Percentiles rank a stretch among this genome's conserved stretches.
phyloP scores from a whole-genome alignment of 2,113 vertebrate species.

The Chloroceryle aenea region DNA sequence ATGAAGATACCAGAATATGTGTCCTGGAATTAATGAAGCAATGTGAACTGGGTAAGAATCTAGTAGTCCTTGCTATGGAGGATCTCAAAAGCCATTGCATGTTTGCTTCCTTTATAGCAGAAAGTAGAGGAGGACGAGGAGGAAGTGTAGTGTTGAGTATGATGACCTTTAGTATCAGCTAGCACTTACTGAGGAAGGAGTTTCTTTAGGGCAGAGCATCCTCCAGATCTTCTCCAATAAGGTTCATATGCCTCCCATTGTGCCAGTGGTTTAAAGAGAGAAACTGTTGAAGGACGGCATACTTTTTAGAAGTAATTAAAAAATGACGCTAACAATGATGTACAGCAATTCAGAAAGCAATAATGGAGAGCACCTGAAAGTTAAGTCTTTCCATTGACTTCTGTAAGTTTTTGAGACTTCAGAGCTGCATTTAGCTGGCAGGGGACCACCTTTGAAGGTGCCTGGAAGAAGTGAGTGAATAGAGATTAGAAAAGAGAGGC shows the following conservation, averaged over 20 bases:
- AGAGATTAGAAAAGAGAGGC: background rate
- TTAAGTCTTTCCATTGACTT: conserved; percentile 3
- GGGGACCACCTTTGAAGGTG: background rate
- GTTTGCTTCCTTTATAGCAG: background rate
- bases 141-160: background rate
- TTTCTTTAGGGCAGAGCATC: background rate
- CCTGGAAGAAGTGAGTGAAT: background rate
- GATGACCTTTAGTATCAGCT: background rate
- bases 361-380: background rate
- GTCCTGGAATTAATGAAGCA: background rate
- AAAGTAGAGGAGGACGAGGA: background rate
- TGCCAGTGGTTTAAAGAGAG: background rate
- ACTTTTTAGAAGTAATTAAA: background rate
- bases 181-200: background rate
- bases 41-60: background rate
- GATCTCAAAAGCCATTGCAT: background rate
- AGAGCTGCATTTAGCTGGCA: background rate
- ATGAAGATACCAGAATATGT: background rate
- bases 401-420: background rate
- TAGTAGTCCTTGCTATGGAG: background rate
- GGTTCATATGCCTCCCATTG: background rate
- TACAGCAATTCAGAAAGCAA: background rate
- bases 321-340: background rate
- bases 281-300: background rate
- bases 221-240: background rate